Evolutionary conservation across 2,888 invertebrate species (phyloP).

Genomic region (Philereme vetulata): DNA sequence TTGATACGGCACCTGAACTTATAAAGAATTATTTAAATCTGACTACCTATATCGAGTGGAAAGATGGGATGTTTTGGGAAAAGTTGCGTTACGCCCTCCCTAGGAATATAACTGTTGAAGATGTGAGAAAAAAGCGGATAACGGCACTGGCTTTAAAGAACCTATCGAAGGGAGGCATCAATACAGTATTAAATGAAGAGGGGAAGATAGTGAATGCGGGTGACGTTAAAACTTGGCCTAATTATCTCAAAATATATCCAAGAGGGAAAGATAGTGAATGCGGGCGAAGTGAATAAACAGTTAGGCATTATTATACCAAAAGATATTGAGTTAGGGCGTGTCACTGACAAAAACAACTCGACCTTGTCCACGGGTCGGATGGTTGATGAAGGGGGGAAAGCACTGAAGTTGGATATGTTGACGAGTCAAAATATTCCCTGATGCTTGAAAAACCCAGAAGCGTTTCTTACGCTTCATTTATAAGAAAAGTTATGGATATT

Average conservation of each 20-base stretch:
- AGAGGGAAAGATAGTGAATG: no score
- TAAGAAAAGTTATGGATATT: no score
- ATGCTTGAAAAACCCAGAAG: no score
- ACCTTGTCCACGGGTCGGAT: no score
- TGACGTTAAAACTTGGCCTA: background rate
- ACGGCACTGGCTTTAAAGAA: constrained; percentile 1
- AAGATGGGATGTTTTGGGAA: constrained; percentile 91
- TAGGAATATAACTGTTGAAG: constrained; percentile 4
- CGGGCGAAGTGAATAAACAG: no score
- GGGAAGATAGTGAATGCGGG: constrained; percentile 19
- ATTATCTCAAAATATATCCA: no score
- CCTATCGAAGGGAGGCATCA: constrained; percentile 1
- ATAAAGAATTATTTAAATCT: constrained; percentile 86
- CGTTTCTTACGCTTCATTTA: no score
- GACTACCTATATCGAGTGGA: constrained; percentile 92
- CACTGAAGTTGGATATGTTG: no score
- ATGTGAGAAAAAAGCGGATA: background rate
- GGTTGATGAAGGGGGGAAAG: no score
- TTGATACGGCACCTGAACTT: constrained; percentile 65
- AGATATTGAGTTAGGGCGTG: background rate
- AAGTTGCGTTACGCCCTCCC: constrained; percentile 89
- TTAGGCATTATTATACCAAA: no score
- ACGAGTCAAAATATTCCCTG: no score
- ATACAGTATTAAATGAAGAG: constrained; percentile 12
- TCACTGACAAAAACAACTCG: no score